phyloP scores from a whole-genome alignment of 2,888 invertebrate species.

The Eucera pruinosa region DNA sequence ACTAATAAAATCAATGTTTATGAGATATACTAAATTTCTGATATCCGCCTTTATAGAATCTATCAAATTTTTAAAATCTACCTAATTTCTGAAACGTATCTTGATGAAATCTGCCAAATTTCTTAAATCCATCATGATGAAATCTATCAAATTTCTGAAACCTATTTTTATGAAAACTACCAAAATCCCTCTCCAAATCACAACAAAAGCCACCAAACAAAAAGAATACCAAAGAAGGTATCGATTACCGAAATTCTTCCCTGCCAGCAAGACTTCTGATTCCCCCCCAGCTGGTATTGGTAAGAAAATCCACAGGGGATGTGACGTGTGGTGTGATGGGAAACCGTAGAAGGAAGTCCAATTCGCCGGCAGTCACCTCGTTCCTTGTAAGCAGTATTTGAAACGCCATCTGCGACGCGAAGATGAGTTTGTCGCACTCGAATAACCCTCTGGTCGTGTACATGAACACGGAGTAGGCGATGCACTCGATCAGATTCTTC shows the following conservation, averaged over 20 bases:
- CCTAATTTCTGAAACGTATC: too few species aligned
- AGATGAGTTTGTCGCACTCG: slow-evolving; percentile 98
- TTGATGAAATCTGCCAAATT: too few species aligned
- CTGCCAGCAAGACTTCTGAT: slow-evolving; percentile 95
- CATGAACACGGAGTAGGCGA: slow-evolving; percentile 96
- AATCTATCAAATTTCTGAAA: too few species aligned
- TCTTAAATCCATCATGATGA: too few species aligned
- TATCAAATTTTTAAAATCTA: too few species aligned
- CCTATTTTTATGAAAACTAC: too few species aligned
- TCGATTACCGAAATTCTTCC: slow-evolving; percentile 93
- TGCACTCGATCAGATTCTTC: slow-evolving; percentile 95
- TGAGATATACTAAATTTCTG: too few species aligned
- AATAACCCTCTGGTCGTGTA: slow-evolving; percentile 97
- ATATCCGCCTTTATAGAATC: too few species aligned
- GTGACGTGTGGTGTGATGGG: slow-evolving; percentile 96
- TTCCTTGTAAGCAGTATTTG: slow-evolving; percentile 94
- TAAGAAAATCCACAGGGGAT: slow-evolving; percentile 97
- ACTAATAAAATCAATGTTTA: too few species aligned
- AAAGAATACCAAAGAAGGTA: too few species aligned
- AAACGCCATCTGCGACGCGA: slow-evolving; percentile 98
- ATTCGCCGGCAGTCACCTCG: slow-evolving; percentile 93
- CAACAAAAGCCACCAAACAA: too few species aligned
- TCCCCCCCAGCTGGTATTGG: slow-evolving; percentile 97
- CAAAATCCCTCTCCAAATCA: too few species aligned
- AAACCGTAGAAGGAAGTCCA: slow-evolving; percentile 96